Evolutionary conservation across 2,888 invertebrate genomes (phyloP).

Genomic region (Mesoligia furuncula): DNA sequence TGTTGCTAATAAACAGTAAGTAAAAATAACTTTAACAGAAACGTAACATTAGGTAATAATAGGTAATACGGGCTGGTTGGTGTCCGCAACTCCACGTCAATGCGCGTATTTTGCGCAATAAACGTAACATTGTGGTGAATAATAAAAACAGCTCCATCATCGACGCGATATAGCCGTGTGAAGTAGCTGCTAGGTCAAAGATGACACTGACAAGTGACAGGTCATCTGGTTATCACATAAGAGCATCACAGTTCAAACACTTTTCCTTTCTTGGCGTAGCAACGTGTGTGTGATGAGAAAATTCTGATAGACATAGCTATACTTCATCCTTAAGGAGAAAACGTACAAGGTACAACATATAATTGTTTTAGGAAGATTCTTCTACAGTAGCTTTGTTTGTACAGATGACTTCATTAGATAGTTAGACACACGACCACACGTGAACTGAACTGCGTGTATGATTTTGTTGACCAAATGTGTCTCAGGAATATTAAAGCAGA

Average conservation of each 20-base stretch:
- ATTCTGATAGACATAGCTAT: constrained; percentile 9
- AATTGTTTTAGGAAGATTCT: neutral
- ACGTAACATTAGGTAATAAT: no score
- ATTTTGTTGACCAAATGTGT: neutral
- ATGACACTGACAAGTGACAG: constrained; percentile 16
- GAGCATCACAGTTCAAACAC: constrained; percentile 10
- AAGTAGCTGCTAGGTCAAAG: constrained; percentile 16
- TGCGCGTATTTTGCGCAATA: no score
- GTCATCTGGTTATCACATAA: constrained; percentile 23
- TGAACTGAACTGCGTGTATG: neutral
- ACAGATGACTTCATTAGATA: no score
- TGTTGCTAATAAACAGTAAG: neutral
- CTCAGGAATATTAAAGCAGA: neutral
- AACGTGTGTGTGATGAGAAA: constrained; percentile 35
- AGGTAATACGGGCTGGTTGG: no score
- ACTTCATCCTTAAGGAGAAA: neutral
- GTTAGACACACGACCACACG: neutral
- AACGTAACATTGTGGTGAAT: neutral
- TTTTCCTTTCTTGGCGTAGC: constrained; percentile 25
- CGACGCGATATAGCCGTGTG: constrained; percentile 5
- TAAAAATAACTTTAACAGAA: neutral
- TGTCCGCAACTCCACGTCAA: no score
- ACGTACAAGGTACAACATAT: neutral
- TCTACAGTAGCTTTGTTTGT: neutral
- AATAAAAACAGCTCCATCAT: neutral